phyloP scores from a whole-genome alignment of 37 sponge, comb jelly and placozoan genomes.

The Hexactinellida sp. region DNA sequence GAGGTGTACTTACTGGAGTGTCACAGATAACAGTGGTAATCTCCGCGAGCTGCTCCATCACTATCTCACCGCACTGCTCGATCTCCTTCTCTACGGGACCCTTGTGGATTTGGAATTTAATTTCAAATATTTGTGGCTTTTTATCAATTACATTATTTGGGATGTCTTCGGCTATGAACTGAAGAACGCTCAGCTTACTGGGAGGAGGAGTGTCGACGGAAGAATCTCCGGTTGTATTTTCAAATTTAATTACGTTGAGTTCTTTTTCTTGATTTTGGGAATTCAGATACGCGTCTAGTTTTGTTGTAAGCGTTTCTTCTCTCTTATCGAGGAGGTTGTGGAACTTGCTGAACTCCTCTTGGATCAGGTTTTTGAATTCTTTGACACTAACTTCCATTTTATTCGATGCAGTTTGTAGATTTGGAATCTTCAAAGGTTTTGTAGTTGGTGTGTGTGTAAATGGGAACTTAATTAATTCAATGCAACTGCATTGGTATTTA shows the following conservation, averaged over 20 bases:
- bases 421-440: no score
- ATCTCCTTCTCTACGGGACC: background rate
- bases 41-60: background rate
- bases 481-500: no score
- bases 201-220: background rate
- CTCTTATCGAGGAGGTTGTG: background rate
- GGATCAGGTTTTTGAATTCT: background rate
- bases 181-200: background rate
- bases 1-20: background rate
- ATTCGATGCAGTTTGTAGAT: background rate
- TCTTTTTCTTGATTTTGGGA: background rate
- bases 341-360: background rate
- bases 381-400: background rate
- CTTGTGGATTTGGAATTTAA: background rate
- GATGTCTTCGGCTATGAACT: background rate
- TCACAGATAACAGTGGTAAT: background rate
- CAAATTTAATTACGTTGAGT: background rate
- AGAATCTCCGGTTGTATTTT: background rate
- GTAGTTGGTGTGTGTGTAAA: no score
- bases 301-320: background rate
- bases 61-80: background rate
- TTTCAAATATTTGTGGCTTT: background rate
- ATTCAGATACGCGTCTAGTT: background rate
- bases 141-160: background rate
- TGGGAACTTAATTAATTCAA: no score